These are phyloP conservation scores for Phrynocephalus versicolor DNA, from an alignment of 2,113 vertebrate species.

Conservation along the genomic window DNA sequence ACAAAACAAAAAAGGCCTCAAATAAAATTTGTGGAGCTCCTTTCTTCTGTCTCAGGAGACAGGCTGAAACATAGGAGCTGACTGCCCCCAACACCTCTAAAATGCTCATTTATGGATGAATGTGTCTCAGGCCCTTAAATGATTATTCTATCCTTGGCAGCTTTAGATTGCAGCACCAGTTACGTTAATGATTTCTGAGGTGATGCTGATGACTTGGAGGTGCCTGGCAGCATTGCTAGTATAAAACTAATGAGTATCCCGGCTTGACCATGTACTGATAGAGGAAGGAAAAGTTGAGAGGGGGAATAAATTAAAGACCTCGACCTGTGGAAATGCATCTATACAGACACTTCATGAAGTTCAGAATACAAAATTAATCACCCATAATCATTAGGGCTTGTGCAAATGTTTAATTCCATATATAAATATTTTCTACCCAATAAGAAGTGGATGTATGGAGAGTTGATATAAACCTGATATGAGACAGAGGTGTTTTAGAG, in stretches of 20 bases:
- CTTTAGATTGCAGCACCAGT: constrained; percentile 64
- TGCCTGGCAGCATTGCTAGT: constrained; percentile 65
- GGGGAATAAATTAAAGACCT: constrained; percentile 70
- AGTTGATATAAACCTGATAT: constrained; percentile 47
- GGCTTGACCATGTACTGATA: constrained; percentile 52
- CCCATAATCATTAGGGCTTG: constrained; percentile 67
- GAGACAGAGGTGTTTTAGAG: constrained; percentile 20
- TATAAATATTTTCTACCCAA: constrained; percentile 67
- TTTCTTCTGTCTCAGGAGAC: constrained; percentile 51
- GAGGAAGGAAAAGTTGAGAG: constrained; percentile 31
- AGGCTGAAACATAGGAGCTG: constrained; percentile 26
- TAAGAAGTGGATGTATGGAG: constrained; percentile 54
- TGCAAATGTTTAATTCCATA: constrained; percentile 71
- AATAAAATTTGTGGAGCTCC: constrained; percentile 50
- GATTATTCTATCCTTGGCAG: constrained; percentile 71
- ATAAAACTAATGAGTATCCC: constrained; percentile 78
- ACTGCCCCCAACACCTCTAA: constrained; percentile 26
- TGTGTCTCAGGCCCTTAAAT: constrained; percentile 64
- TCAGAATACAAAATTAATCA: constrained; percentile 73
- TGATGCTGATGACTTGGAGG: constrained; percentile 67
- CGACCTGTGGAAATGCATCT: constrained; percentile 58
- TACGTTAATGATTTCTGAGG: constrained; percentile 78
- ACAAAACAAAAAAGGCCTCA: constrained; percentile 31
- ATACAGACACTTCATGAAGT: constrained; percentile 61
- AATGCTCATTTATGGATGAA: constrained; percentile 71